Conservation (phyloP, 2,113 vertebrate genomes). For the Phalacrocorax pelagicus region DNA sequence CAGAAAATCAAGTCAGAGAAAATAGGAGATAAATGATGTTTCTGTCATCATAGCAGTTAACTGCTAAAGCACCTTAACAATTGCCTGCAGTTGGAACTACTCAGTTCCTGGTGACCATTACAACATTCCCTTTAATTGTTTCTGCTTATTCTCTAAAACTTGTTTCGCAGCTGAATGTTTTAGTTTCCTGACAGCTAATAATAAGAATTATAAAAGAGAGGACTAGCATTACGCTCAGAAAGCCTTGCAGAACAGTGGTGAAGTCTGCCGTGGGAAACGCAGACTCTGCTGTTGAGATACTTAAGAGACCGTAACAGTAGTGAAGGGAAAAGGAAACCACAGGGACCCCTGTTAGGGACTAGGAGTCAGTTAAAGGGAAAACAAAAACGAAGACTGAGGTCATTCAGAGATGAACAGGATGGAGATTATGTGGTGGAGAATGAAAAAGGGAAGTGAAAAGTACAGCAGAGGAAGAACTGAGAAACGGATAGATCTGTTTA, state of each 20-base stretch:
- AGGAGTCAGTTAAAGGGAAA: not conserved
- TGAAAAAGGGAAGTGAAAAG: not conserved
- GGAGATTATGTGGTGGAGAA: not conserved
- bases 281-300: not conserved
- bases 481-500: not conserved
- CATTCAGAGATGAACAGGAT: not conserved
- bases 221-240: not conserved
- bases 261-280: not conserved
- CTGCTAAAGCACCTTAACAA: not conserved
- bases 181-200: not conserved
- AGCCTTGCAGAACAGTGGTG: not conserved
- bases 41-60: not conserved
- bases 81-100: not conserved
- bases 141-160: not conserved
- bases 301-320: fast-evolving
- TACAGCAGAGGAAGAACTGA: not conserved
- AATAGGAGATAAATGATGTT: not conserved
- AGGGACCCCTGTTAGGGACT: not conserved
- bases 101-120: not conserved
- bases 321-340: not conserved
- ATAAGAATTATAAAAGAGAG: not conserved
- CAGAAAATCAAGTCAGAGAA: not conserved
- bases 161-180: not conserved
- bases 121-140: not conserved
- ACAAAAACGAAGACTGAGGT: not conserved